Conservation (phyloP, 2,888 invertebrate species). For the Hoplodrina blanda region DNA sequence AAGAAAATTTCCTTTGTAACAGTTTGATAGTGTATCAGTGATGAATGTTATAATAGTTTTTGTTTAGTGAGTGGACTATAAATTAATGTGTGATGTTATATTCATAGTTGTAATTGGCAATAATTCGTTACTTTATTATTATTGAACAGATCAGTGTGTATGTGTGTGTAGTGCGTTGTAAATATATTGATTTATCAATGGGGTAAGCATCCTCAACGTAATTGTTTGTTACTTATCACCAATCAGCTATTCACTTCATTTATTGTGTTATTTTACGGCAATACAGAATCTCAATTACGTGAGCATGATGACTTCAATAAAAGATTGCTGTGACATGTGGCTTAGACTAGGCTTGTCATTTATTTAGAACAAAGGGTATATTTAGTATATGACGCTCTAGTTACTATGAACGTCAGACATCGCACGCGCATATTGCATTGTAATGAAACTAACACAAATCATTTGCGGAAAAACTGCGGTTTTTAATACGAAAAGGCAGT, state of each 20-base stretch:
- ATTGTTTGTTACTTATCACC: not conserved
- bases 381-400: conserved; percentile 24
- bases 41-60: conserved; percentile 7
- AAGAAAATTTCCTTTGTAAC: conserved; percentile 46
- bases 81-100: not conserved
- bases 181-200: conserved; percentile 32
- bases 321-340: not conserved
- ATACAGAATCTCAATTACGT: conserved; percentile 1
- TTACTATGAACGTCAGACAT: conserved; percentile 26
- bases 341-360: conserved; percentile 10
- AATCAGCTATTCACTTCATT: not conserved
- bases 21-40: conserved; percentile 14
- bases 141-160: not conserved
- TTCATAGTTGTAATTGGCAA: not conserved
- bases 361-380: conserved; percentile 54
- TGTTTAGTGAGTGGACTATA: conserved; percentile 1
- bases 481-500: not conserved
- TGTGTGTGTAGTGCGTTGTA: conserved; percentile 10
- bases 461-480: conserved; percentile 5
- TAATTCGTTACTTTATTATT: not conserved
- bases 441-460: conserved; percentile 26
- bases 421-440: conserved; percentile 14
- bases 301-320: conserved; percentile 16
- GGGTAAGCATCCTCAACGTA: conserved; percentile 37
- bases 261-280: conserved; percentile 4